Evolutionary conservation across 2,797 vertebrate genomes (phyloP), one percentile per base, ranked within the genome.

Genomic region (Platalea minor): DNA sequence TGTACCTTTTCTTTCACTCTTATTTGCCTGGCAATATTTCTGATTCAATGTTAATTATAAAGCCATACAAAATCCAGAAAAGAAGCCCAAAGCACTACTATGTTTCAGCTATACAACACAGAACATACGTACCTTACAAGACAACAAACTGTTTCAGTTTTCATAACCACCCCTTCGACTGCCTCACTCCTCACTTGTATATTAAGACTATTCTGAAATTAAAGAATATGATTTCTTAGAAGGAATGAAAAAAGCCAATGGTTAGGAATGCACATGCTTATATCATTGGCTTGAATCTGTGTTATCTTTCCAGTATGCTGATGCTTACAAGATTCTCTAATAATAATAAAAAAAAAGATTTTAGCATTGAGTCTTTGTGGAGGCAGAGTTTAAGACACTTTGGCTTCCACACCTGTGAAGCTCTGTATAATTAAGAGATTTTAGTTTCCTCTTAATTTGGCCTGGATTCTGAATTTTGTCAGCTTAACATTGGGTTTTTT

Each of bases 201-300:
- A 37, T 45, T n/a, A 78, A 72, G 20, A 53, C 5, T 72, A 56
- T 28, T 45, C 45, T 53, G 70, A 75, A 81, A 75, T 61, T 39
- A 81, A 84, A 48, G 15, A 78, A 17, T 17, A n/a, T 0, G 1
- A 1, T 37, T 39, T 88, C 61, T 70, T 21, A 81, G 28, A 80
- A 86, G 21, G 9, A 80, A 70, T 0, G 0, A 3, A 26, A 33
- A 33, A 28, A 16, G 11, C 54, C 19, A 21, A 23, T 24, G 3
- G 0, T 39, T 26, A 70, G 11, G 24, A 89, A 70, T 1, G 0
- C 2, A 8, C 3, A 50, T 14, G 6, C 9, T 75, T 53, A 6
- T 51, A 50, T 21, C 17, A 60, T 13, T 74, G 53, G 4, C 4
- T 85, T 56, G 43, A 51, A 41, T 46, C 24, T 19, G 6, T 56